phyloP scores from a whole-genome alignment of 2,797 vertebrate genomes.

The Poeciliopsis gracilis region DNA sequence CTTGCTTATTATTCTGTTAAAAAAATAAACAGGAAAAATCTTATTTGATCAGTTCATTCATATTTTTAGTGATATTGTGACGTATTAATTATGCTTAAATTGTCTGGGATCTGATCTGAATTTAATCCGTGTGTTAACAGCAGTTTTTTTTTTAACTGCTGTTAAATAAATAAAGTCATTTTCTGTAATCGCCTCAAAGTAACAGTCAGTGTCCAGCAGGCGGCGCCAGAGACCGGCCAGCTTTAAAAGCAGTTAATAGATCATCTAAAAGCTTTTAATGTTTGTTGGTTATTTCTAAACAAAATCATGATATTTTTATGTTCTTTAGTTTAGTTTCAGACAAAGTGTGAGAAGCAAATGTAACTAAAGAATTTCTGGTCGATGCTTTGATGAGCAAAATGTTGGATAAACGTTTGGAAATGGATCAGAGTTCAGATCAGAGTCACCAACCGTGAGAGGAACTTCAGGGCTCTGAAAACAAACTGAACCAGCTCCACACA shows the following conservation, averaged over 20 bases:
- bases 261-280: not conserved
- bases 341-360: not conserved
- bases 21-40: not conserved
- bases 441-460: not conserved
- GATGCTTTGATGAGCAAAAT: not conserved
- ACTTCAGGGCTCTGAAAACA: not conserved
- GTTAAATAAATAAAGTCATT: not conserved
- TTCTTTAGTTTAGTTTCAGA: not conserved
- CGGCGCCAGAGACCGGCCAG: conserved; percentile 1
- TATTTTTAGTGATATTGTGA: not conserved
- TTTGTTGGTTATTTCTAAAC: not conserved
- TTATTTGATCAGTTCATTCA: not conserved
- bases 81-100: not conserved
- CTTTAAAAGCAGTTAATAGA: not conserved
- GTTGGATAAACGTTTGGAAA: not conserved
- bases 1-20: not conserved
- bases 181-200: not conserved
- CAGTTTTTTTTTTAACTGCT: not conserved
- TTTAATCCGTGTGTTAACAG: not conserved
- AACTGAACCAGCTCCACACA: not conserved
- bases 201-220: conserved; percentile 8
- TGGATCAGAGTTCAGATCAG: not conserved
- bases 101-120: not conserved
- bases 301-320: not conserved
- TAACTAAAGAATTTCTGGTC: not conserved